Conservation (phyloP, 2,888 invertebrate genomes). For the Synergus japonicus region DNA sequence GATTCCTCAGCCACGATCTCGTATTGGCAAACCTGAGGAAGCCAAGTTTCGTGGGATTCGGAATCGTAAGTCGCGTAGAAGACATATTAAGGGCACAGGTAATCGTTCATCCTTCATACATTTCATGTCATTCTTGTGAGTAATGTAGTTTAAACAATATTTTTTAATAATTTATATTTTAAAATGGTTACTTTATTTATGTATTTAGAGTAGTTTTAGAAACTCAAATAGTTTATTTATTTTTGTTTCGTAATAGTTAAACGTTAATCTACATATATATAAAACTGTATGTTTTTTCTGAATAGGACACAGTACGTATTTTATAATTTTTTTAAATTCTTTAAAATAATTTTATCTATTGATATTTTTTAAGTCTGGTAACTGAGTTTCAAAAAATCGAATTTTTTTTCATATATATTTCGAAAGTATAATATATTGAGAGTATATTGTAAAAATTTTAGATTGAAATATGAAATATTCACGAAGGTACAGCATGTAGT, state of each 20-base stretch:
- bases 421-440: too few species aligned
- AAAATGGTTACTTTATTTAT: not conserved
- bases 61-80: slow-evolving; percentile 76
- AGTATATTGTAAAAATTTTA: too few species aligned
- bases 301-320: too few species aligned
- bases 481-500: too few species aligned
- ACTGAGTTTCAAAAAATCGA: too few species aligned
- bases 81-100: slow-evolving; percentile 73
- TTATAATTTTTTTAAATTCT: too few species aligned
- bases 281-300: too few species aligned
- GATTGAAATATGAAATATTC: too few species aligned
- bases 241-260: not conserved
- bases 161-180: not conserved
- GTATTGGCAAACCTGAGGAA: slow-evolving; percentile 62
- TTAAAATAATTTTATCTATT: too few species aligned
- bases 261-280: too few species aligned
- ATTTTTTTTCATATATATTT: too few species aligned
- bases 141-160: not conserved
- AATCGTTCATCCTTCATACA: slow-evolving; percentile 54
- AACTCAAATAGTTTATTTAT: not conserved
- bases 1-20: slow-evolving; percentile 69
- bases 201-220: not conserved
- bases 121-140: slow-evolving; percentile 27
- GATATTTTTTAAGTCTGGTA: too few species aligned
- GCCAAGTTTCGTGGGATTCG: slow-evolving; percentile 58